A percentile compares a stretch with the other conserved stretches of the same genome.
Conservation (phyloP, 2,888 invertebrate species). For the Catocala nupta region DNA sequence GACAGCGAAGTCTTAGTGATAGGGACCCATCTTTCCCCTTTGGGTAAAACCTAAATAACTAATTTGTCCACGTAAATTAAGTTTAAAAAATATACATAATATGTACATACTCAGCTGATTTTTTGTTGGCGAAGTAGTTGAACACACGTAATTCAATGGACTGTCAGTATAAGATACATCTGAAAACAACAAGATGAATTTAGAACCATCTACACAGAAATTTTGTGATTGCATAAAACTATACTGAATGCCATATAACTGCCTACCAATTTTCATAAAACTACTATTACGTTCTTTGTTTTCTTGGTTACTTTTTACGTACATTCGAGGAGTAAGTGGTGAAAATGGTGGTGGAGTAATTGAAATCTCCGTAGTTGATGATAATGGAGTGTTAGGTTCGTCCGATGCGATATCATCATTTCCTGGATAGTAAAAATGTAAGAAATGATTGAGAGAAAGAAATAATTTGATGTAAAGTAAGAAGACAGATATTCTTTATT, state of each 20-base stretch:
- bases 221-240: constrained; percentile 9
- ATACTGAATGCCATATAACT: constrained; percentile 10
- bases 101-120: constrained; percentile 5
- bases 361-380: constrained; percentile 21
- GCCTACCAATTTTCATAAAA: constrained; percentile 5
- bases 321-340: constrained; percentile 10
- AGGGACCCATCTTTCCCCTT: constrained; percentile 3
- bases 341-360: constrained; percentile 17
- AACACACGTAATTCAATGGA: constrained; percentile 5
- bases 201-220: constrained; percentile 9
- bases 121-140: constrained; percentile 5
- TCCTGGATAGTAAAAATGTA: constrained; percentile 16
- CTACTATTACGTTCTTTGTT: constrained; percentile 15
- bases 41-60: constrained; percentile 3
- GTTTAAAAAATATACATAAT: constrained; percentile 4
- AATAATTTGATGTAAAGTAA: constrained; percentile 11
- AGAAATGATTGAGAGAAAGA: constrained; percentile 8
- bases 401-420: constrained; percentile 18
- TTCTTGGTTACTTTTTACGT: constrained; percentile 11
- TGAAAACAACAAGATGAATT: constrained; percentile 5
- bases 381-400: constrained; percentile 18
- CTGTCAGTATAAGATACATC: background rate
- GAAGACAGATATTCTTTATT: constrained; percentile 2
- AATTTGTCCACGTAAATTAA: constrained; percentile 12
- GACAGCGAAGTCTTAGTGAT: constrained; percentile 2